Conservation (phyloP, 2,888 invertebrate species). For the Pristionchus fissidentatus region DNA sequence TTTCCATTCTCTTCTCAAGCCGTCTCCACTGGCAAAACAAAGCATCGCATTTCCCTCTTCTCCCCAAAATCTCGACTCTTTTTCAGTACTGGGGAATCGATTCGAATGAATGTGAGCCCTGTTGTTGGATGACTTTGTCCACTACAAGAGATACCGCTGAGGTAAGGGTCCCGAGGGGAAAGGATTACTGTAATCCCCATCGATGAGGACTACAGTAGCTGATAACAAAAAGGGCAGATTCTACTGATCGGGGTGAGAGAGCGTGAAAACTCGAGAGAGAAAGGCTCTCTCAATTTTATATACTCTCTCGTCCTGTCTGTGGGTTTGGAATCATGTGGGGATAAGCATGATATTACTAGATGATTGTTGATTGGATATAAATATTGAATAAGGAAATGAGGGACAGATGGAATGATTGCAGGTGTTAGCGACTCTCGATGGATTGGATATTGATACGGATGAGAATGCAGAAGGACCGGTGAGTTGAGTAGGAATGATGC, state of each 20-base stretch:
- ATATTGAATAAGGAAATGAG: constrained; percentile 87
- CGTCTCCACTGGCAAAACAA: background rate
- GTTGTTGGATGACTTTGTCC: constrained; percentile 91
- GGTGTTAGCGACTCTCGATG: constrained; percentile 72
- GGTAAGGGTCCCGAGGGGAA: constrained; percentile 83
- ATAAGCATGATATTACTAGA: too few species aligned
- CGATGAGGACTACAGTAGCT: background rate
- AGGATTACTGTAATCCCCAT: background rate
- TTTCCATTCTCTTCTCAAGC: background rate
- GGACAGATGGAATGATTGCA: constrained; percentile 49
- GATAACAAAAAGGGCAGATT: background rate
- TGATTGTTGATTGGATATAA: too few species aligned
- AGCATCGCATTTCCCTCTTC: background rate
- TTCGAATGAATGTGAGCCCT: constrained; percentile 92
- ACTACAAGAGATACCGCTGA: constrained; percentile 85
- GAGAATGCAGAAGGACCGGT: constrained; percentile 65
- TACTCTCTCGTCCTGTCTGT: too few species aligned
- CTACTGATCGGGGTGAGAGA: too few species aligned
- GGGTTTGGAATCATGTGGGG: too few species aligned
- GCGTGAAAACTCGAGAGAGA: too few species aligned
- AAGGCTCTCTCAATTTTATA: too few species aligned
- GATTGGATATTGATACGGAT: constrained; percentile 71
- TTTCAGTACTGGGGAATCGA: constrained; percentile 89
- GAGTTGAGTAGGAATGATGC: constrained; percentile 36
- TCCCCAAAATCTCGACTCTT: background rate